Conservation (phyloP, 2,888 invertebrate species). For the Polylopha cassiicola region DNA sequence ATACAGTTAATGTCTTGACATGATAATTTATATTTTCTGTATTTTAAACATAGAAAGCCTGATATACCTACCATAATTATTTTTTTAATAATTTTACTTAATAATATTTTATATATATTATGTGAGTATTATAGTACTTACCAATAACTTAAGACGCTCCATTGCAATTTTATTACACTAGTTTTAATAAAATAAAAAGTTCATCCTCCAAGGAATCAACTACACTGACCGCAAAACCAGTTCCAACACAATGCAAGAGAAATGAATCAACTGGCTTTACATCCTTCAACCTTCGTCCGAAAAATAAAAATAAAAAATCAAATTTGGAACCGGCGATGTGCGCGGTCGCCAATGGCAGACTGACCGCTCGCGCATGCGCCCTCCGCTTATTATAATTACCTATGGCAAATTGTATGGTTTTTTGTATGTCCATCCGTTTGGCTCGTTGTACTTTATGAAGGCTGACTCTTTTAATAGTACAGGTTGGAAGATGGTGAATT, state of each 20-base stretch:
- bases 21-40: too few relatives aligned
- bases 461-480: constrained; percentile 33
- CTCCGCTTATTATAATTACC: constrained; percentile 70
- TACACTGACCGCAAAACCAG: constrained; percentile 49
- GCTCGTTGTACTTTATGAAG: constrained; percentile 43
- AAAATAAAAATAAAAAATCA: constrained; percentile 26
- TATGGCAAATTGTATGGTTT: constrained; percentile 57
- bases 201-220: constrained; percentile 43
- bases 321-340: constrained; percentile 35
- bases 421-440: constrained; percentile 58
- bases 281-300: constrained; percentile 18
- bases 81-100: too few relatives aligned
- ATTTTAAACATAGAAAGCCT: too few relatives aligned
- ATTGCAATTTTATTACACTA: constrained; percentile 26
- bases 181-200: constrained; percentile 29
- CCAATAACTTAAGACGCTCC: constrained; percentile 40
- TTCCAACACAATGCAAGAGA: constrained; percentile 27
- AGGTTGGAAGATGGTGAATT: constrained; percentile 10
- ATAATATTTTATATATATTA: too few relatives aligned
- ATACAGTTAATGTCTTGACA: too few relatives aligned
- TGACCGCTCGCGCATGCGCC: constrained; percentile 50
- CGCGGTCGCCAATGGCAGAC: constrained; percentile 49
- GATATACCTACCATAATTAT: too few relatives aligned
- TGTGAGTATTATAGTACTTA: constrained; percentile 31
- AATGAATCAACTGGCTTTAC: constrained; percentile 29